Evolutionary conservation across 2,113 vertebrate species (phyloP).

Genomic region (Hippopotamus amphibius): DNA sequence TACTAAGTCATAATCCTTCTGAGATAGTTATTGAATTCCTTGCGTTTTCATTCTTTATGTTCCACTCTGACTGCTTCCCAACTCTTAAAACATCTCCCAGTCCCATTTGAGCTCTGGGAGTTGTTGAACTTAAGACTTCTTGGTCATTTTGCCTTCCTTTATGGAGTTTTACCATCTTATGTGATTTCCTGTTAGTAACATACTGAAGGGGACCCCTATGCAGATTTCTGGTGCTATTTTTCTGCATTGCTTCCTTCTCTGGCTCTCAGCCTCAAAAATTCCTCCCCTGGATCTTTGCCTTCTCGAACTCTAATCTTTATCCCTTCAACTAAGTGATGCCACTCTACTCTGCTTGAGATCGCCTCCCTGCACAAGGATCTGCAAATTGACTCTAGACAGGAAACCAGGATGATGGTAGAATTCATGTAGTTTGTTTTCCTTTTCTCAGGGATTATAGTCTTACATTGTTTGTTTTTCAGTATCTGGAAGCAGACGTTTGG

Average conservation of each 20-base stretch:
- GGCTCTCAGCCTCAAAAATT: neutral
- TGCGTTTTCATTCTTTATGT: neutral
- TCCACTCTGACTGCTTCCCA: neutral
- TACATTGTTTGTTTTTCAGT: neutral
- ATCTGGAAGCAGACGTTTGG: slow-evolving; percentile 25
- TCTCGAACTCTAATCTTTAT: neutral
- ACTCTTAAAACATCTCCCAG: neutral
- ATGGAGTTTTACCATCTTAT: neutral
- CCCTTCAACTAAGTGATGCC: neutral
- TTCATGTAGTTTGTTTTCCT: slow-evolving; percentile 10
- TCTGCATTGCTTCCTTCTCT: neutral
- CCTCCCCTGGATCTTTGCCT: neutral
- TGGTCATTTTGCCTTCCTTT: neutral
- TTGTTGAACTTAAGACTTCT: neutral
- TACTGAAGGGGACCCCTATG: neutral
- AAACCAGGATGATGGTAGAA: neutral
- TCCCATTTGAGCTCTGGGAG: neutral
- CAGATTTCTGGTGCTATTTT: slow-evolving; percentile 15
- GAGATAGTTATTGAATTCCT: neutral
- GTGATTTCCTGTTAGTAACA: neutral
- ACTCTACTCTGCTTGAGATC: neutral
- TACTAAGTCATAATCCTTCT: neutral
- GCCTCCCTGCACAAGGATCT: neutral
- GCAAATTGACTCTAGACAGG: neutral
- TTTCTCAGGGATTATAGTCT: slow-evolving; percentile 39